Conservation (phyloP, 2,888 invertebrate species). For the Epirrhoe alternata region DNA sequence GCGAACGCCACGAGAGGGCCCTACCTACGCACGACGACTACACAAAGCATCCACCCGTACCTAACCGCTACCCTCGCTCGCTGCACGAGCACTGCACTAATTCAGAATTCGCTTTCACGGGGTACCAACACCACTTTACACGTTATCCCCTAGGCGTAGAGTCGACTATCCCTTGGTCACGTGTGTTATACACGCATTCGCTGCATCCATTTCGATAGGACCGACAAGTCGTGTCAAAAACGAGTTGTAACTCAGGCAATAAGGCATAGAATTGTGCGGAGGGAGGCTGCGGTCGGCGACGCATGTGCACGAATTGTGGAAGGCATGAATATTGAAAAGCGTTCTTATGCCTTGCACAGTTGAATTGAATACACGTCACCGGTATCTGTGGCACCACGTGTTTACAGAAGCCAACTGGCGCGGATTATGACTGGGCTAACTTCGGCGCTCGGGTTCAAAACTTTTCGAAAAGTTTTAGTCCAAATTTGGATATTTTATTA, state of each 20-base stretch:
- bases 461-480: slow-evolving; percentile 54
- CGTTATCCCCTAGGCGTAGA: slow-evolving; percentile 25
- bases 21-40: slow-evolving; percentile 77
- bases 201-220: slow-evolving; percentile 61
- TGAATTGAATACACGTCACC: slow-evolving; percentile 71
- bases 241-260: slow-evolving; percentile 58
- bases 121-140: slow-evolving; percentile 37
- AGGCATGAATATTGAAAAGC: slow-evolving; percentile 78
- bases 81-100: slow-evolving; percentile 63
- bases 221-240: slow-evolving; percentile 54
- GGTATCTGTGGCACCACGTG: slow-evolving; percentile 69
- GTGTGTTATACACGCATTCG: slow-evolving; percentile 51
- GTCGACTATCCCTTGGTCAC: slow-evolving; percentile 23
- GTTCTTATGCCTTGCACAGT: slow-evolving; percentile 70
- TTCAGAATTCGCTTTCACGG: slow-evolving; percentile 45
- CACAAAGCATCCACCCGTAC: slow-evolving; percentile 78
- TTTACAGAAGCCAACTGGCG: slow-evolving; percentile 72
- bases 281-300: slow-evolving; percentile 51
- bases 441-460: slow-evolving; percentile 68
- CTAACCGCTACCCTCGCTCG: slow-evolving; percentile 64
- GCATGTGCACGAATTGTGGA: slow-evolving; percentile 75
- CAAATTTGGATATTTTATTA: slow-evolving; percentile 16
- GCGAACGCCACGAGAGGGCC: slow-evolving; percentile 69
- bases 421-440: slow-evolving; percentile 68
- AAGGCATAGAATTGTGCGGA: slow-evolving; percentile 66